A percentile compares a stretch with the other conserved stretches of the same genome.
Evolutionary conservation across 2,888 invertebrate genomes (phyloP).

Genomic region (Odiellus spinosus): DNA sequence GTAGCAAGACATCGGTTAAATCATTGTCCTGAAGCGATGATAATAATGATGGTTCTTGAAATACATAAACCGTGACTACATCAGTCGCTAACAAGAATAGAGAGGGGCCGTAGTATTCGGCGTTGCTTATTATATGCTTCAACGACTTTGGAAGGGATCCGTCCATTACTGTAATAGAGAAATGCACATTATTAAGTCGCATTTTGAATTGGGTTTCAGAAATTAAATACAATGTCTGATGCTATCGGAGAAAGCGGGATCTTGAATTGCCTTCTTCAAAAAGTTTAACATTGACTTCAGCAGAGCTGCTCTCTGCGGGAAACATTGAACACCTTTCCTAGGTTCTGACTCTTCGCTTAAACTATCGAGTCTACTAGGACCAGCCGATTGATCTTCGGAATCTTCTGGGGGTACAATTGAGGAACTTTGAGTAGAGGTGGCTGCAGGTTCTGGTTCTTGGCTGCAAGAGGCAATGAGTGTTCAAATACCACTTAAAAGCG

Average conservation of each 20-base stretch:
- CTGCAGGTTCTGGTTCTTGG: not conserved
- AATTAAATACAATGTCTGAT: constrained; percentile 46
- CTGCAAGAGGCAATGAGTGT: no score
- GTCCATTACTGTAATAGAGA: constrained; percentile 50
- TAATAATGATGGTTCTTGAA: constrained; percentile 59
- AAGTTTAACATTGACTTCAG: constrained; percentile 78
- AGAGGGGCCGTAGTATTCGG: constrained; percentile 74
- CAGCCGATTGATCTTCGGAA: not conserved
- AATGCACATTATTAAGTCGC: not conserved
- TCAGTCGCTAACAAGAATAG: constrained; percentile 57
- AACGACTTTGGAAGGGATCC: constrained; percentile 59
- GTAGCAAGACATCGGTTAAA: constrained; percentile 64
- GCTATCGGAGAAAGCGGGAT: constrained; percentile 58
- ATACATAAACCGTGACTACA: constrained; percentile 63
- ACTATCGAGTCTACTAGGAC: not conserved
- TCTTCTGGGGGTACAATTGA: not conserved
- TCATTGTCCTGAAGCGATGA: constrained; percentile 73
- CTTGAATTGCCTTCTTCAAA: constrained; percentile 64
- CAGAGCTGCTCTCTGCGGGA: constrained; percentile 65
- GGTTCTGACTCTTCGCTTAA: not conserved
- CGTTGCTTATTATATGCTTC: constrained; percentile 65
- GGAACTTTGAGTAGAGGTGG: not conserved
- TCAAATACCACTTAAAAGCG: no score
- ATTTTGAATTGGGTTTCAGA: no score
- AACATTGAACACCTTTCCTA: constrained; percentile 35